Evolutionary conservation across 2,113 vertebrate species (phyloP).

Genomic region (Phrynosoma platyrhinos): DNA sequence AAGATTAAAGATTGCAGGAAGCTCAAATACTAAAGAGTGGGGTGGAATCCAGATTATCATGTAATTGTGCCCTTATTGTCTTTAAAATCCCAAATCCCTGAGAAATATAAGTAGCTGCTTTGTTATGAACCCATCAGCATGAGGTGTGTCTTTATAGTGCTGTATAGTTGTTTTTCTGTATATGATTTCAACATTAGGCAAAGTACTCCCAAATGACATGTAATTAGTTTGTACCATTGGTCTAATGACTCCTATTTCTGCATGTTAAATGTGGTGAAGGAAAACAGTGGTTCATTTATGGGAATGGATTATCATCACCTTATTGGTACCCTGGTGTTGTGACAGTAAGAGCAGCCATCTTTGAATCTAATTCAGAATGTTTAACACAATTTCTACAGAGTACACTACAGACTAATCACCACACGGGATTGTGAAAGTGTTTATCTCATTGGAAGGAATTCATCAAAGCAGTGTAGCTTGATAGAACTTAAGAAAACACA

Average conservation of each 20-base stretch:
- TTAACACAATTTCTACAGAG: background rate
- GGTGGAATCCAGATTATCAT: background rate
- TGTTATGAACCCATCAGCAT: constrained; percentile 6
- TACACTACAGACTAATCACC: background rate
- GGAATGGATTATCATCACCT: background rate
- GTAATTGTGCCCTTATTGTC: background rate
- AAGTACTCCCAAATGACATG: background rate
- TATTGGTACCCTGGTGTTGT: background rate
- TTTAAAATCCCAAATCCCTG: background rate
- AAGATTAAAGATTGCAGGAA: background rate
- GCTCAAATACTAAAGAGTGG: background rate
- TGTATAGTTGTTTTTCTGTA: background rate
- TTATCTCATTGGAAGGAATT: too few species aligned
- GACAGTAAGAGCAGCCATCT: background rate
- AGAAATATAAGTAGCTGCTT: background rate
- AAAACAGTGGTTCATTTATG: constrained; percentile 2
- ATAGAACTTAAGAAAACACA: too few species aligned
- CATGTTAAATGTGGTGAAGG: constrained; percentile 11
- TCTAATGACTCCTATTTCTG: constrained; percentile 17
- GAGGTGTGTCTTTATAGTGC: background rate
- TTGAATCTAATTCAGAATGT: too few species aligned
- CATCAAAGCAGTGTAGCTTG: too few species aligned
- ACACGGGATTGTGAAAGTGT: background rate
- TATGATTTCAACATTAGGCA: constrained; percentile 2
- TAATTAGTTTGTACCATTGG: constrained; percentile 16